phyloP scores from a whole-genome alignment of 2,113 vertebrate genomes.

The Oceanites oceanicus region DNA sequence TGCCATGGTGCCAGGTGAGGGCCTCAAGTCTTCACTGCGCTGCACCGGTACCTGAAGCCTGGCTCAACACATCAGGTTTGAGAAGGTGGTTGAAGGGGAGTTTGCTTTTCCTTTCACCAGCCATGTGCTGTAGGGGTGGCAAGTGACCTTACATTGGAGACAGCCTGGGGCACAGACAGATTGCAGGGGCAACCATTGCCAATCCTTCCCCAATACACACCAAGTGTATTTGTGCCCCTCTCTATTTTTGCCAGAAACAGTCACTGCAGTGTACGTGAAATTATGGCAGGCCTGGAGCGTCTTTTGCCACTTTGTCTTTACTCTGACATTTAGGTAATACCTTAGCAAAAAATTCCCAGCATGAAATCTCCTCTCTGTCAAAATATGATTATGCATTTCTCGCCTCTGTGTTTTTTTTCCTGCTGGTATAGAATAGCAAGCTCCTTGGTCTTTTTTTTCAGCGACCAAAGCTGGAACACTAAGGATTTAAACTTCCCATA shows the following conservation, averaged over 20 bases:
- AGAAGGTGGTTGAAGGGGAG: background rate
- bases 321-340: background rate
- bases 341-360: background rate
- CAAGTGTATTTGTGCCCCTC: background rate
- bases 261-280: background rate
- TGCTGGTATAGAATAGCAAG: background rate
- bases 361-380: background rate
- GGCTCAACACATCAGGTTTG: background rate
- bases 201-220: background rate
- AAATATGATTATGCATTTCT: background rate
- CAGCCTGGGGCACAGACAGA: background rate
- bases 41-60: background rate
- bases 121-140: background rate
- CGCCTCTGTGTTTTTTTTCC: no score
- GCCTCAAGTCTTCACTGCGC: background rate
- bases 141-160: accelerated
- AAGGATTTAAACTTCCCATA: background rate
- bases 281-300: background rate
- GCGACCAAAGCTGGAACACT: background rate
- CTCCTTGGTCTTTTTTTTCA: background rate
- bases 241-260: background rate
- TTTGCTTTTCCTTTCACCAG: background rate
- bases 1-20: background rate
- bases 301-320: background rate
- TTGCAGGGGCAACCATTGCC: background rate